These are phyloP conservation scores for Valencia hispanica DNA, from an alignment of 2,797 vertebrate species.

Conservation along the genomic window DNA sequence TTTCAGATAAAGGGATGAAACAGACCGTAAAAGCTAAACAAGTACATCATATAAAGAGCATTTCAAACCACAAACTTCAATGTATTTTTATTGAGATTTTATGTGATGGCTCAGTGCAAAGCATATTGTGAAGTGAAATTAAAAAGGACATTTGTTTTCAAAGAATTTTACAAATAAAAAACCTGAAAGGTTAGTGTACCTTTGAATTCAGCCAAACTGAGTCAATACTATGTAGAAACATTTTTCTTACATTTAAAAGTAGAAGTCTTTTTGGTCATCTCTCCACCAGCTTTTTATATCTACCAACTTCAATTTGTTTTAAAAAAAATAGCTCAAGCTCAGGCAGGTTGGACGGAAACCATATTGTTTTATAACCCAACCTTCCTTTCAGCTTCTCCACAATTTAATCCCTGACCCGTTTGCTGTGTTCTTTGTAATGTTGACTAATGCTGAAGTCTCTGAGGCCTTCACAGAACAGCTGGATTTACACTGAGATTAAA, in stretches of 20 bases:
- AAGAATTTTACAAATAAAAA: neutral
- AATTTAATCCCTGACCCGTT: neutral
- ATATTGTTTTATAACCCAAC: neutral
- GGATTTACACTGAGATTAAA: neutral
- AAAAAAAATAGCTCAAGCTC: too few relatives aligned
- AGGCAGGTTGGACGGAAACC: neutral
- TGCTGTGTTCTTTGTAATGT: neutral
- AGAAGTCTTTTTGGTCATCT: neutral
- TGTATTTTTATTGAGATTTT: neutral
- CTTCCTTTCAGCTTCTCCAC: neutral
- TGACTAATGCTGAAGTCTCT: neutral
- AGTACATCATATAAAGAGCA: neutral
- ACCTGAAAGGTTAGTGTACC: neutral
- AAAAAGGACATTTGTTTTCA: neutral
- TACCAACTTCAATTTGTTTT: too few relatives aligned
- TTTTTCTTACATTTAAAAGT: neutral
- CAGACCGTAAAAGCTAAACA: constrained; percentile 27
- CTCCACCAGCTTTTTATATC: neutral
- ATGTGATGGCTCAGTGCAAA: neutral
- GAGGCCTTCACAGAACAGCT: too few relatives aligned
- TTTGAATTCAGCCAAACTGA: neutral
- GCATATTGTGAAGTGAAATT: neutral
- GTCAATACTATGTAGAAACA: neutral
- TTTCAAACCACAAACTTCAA: neutral
- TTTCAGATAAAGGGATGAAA: constrained; percentile 35